A percentile compares a stretch with the other conserved stretches of the same genome.
These are phyloP conservation scores for Montipora cactus DNA, from an alignment of 64 coral and sea anemone genomes.

Conservation along the genomic window DNA sequence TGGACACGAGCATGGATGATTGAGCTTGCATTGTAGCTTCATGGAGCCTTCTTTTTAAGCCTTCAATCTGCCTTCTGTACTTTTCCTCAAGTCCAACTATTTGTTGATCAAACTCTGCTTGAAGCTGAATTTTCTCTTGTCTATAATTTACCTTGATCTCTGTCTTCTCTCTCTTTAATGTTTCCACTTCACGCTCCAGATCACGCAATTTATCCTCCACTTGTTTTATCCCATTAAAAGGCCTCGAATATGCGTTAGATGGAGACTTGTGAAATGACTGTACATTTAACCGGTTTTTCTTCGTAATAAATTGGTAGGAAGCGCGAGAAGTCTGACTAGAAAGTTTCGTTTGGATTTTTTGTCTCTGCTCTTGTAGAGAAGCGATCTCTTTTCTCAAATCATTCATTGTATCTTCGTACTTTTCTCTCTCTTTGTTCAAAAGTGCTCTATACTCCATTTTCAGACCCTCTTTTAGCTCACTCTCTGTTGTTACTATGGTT, in stretches of 20 bases:
- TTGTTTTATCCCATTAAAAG: not conserved
- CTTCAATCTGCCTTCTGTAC: conserved; percentile 36
- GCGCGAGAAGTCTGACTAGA: not conserved
- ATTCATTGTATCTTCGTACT: conserved; percentile 58
- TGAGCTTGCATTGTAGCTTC: not conserved
- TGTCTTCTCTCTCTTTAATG: conserved; percentile 59
- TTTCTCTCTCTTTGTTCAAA: conserved; percentile 56
- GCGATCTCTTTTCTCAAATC: conserved; percentile 66
- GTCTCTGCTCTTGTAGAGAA: conserved; percentile 67
- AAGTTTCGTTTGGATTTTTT: conserved; percentile 62
- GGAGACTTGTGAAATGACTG: conserved; percentile 12
- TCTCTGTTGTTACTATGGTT: conserved; percentile 17
- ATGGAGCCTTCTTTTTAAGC: conserved; percentile 26
- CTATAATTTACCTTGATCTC: conserved; percentile 63
- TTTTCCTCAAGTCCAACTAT: conserved; percentile 41
- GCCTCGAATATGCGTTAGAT: not conserved
- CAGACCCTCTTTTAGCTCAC: not conserved
- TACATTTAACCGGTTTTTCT: not conserved
- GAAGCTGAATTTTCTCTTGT: conserved; percentile 48
- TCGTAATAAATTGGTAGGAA: not conserved
- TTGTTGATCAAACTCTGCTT: conserved; percentile 52
- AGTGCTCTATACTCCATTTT: conserved; percentile 40
- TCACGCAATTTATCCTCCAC: conserved; percentile 42
- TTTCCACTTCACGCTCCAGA: conserved; percentile 33
- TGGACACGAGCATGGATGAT: not conserved